Percentiles rank a stretch among this genome's conserved stretches.
Evolutionary conservation across 2,113 vertebrate genomes (phyloP).

Genomic region (Micromys minutus): DNA sequence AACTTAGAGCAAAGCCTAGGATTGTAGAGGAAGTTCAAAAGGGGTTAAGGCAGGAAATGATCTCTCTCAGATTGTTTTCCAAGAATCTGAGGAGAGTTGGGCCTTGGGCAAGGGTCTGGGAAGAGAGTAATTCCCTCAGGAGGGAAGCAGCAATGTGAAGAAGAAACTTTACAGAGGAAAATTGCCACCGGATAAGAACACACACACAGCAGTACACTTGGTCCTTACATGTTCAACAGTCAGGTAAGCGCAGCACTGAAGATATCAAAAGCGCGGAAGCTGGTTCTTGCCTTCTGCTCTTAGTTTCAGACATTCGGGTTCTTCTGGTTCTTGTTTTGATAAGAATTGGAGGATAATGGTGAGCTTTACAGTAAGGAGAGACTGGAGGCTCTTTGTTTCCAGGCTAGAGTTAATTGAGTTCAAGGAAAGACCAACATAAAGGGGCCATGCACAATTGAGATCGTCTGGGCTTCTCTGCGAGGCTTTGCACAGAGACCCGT

Average conservation of each 20-base stretch:
- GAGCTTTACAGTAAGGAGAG: not conserved
- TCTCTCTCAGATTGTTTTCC: conserved; percentile 40
- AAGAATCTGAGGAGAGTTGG: conserved; percentile 6
- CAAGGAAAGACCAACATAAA: not conserved
- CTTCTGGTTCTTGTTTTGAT: conserved; percentile 50
- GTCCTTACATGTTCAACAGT: not conserved
- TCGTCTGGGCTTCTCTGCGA: conserved; percentile 3
- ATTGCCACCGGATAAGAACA: not conserved
- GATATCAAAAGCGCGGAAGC: not conserved
- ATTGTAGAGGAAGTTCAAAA: not conserved
- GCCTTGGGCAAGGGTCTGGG: not conserved
- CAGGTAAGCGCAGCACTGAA: not conserved
- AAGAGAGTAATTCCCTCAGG: not conserved
- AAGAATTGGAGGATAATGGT: not conserved
- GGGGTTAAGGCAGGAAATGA: conserved; percentile 1
- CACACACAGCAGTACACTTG: not conserved
- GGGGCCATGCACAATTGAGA: not conserved
- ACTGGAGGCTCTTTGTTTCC: conserved; percentile 40
- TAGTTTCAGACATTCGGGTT: conserved; percentile 54
- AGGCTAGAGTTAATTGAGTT: not conserved
- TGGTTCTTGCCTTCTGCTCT: conserved; percentile 50
- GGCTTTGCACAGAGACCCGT: not conserved
- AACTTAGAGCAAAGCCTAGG: conserved; percentile 49
- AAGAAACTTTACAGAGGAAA: conserved; percentile 3
- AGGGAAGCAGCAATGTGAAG: not conserved